Evolutionary conservation across 1,140 invertebrate species (phyloP), one percentile per base, ranked within the genome.

Genomic region (Scaptomyza montana): DNA sequence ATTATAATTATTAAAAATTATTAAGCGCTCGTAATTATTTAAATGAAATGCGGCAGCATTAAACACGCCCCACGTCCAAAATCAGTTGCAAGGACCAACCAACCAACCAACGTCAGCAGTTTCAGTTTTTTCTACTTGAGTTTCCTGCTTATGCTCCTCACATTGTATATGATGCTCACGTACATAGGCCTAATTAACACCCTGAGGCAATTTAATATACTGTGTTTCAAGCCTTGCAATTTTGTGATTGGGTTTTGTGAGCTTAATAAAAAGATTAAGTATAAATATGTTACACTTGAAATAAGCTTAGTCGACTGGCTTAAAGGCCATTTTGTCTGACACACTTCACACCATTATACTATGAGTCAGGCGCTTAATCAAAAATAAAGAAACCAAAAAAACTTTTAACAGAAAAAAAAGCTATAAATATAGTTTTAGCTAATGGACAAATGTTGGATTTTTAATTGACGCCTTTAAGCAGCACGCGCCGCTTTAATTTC

Each of bases 1-100:
- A 89, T 89, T 89, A 89, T 89, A 89, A 89, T 89, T 89, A 89
- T 84, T 85, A 89, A 89, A 89, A 89, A 89, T 89, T 89, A 89
- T 89, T 89, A 89, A 89, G 84, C 85, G 64, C 61, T 80, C 74
- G 84, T 89, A 89, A 89, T 89, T 89, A 89, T 89, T 89, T 89
- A 89, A 89, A 89, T 89, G 77, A 89, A 86, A 89, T 80, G 70
- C 77, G 67, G 65, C 50, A 45, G 73, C 68, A 76, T 56, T 39
- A 72, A 61, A 30, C 30, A 9, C 39, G 39, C 39, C 39, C 56
- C 56, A 72, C 68, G 68, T 68, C 73, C 21, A 9, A 19, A 41
- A 33, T 9, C 51, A 45, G 39, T 28, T 46, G 55, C 64, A 79
- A 79, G 77, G 67, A 84, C 74, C 54, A 36, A 36, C 7, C 33